phyloP scores from a whole-genome alignment of 1,140 invertebrate species.

The Tachypleus tridentatus region DNA sequence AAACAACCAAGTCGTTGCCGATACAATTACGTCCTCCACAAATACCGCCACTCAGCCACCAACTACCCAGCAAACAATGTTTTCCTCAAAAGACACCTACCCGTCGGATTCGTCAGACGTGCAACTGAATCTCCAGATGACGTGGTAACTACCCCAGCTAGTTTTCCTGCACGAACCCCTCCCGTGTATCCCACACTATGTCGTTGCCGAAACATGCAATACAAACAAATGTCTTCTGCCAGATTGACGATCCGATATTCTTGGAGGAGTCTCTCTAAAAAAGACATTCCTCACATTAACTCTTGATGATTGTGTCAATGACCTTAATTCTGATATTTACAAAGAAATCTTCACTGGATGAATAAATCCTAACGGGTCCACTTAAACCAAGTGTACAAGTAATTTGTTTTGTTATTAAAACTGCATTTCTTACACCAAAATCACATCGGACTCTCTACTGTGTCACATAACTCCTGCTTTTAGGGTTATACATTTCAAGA shows the following conservation, averaged over 20 bases:
- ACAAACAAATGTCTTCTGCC: constrained; percentile 77
- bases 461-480: too few relatives aligned
- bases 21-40: too few relatives aligned
- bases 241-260: constrained; percentile 74
- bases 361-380: constrained; percentile 38
- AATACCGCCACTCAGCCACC: too few relatives aligned
- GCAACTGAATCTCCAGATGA: not conserved
- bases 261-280: constrained; percentile 36
- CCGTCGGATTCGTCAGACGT: constrained; percentile 12
- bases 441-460: too few relatives aligned
- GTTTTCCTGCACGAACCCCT: not conserved
- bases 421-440: not conserved
- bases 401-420: too few relatives aligned
- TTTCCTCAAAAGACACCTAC: constrained; percentile 9
- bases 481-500: too few relatives aligned
- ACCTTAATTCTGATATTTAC: constrained; percentile 28
- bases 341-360: constrained; percentile 24
- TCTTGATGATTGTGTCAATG: constrained; percentile 31
- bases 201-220: constrained; percentile 42
- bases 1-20: too few relatives aligned
- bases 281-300: constrained; percentile 28
- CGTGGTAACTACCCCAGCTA: not conserved
- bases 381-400: too few relatives aligned
- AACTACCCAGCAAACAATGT: too few relatives aligned
- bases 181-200: not conserved